These are phyloP conservation scores for Drosophila nigrodunni DNA, from an alignment of 1,140 invertebrate genomes.

Conservation along the genomic window DNA sequence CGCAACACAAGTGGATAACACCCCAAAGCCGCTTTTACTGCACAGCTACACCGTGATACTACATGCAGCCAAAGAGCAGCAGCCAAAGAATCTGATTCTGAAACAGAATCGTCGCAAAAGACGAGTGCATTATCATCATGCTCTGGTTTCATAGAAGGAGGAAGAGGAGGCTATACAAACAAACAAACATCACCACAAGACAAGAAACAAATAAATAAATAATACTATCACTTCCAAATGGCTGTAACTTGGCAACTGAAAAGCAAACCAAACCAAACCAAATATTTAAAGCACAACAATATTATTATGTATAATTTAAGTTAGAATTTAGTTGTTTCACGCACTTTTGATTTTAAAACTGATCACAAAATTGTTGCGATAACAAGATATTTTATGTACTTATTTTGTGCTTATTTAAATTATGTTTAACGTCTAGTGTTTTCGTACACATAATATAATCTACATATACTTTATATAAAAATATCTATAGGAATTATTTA, in stretches of 20 bases:
- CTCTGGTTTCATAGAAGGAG: slow-evolving; percentile 71
- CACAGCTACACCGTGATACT: slow-evolving; percentile 74
- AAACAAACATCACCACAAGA: slow-evolving; percentile 24
- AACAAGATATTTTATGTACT: slow-evolving; percentile 61
- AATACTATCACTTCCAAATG: slow-evolving; percentile 70
- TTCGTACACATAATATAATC: slow-evolving; percentile 52
- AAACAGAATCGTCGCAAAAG: slow-evolving; percentile 54
- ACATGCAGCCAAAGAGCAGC: slow-evolving; percentile 47
- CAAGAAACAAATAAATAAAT: slow-evolving; percentile 5
- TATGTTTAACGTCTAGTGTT: slow-evolving; percentile 66
- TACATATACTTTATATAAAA: slow-evolving; percentile 45
- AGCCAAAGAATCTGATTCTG: slow-evolving; percentile 21
- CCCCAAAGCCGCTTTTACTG: slow-evolving; percentile 49
- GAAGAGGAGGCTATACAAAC: slow-evolving; percentile 25
- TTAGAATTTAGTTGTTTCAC: slow-evolving; percentile 76
- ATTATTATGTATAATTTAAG: slow-evolving; percentile 71
- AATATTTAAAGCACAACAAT: slow-evolving; percentile 72
- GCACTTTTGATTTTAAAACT: slow-evolving; percentile 49
- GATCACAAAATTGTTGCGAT: slow-evolving; percentile 42
- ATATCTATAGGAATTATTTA: slow-evolving; percentile 53
- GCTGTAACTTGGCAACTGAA: slow-evolving; percentile 74
- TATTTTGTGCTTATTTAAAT: slow-evolving; percentile 68
- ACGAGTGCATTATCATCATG: slow-evolving; percentile 75
- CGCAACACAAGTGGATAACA: slow-evolving; percentile 40
- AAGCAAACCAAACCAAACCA: slow-evolving; percentile 83